Conservation (phyloP, 2,113 vertebrate species). For the Apodemus speciosus region DNA sequence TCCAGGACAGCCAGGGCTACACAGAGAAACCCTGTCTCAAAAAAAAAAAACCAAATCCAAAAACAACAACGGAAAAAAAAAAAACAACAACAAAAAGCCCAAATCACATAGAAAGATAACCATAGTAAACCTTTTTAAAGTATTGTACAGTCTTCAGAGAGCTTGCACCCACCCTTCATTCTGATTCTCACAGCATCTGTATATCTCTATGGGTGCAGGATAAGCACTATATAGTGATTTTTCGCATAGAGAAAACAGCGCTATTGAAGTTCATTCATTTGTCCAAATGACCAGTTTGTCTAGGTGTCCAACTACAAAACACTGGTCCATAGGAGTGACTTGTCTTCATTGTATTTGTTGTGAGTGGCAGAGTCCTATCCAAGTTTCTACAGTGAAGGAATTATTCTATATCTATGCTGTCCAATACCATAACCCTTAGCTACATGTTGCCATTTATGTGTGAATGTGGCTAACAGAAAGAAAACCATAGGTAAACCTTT, state of each 20-base stretch:
- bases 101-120: slow-evolving; percentile 28
- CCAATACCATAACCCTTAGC: neutral
- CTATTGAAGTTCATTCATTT: neutral
- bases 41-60: no score
- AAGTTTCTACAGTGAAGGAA: neutral
- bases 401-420: neutral
- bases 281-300: neutral
- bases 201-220: neutral
- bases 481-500: no score
- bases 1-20: no score
- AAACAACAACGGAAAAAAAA: no score
- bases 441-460: neutral
- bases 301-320: neutral
- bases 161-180: neutral
- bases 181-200: neutral
- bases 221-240: neutral
- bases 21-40: no score
- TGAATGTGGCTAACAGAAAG: neutral
- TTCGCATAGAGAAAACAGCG: neutral
- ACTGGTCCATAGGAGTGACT: neutral
- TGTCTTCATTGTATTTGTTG: neutral
- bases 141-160: neutral
- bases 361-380: neutral
- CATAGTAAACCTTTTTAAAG: slow-evolving; percentile 8
- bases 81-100: no score